Evolutionary conservation across 2,797 vertebrate species (phyloP).

Genomic region (Liparis tanakae): DNA sequence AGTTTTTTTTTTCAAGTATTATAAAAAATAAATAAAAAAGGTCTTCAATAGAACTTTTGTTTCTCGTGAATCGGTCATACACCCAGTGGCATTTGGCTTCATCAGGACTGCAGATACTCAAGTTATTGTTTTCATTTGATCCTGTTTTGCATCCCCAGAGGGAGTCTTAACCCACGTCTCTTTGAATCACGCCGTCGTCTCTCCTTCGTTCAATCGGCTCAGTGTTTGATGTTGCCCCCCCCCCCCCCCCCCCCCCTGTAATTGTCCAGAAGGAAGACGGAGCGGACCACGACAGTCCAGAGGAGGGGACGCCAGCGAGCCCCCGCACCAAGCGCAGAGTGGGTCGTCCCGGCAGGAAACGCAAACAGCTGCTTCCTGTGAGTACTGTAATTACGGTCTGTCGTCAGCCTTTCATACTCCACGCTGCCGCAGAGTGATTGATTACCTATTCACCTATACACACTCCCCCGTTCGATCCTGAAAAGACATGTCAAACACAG

Average conservation of each 20-base stretch:
- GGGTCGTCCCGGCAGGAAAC: slow-evolving; percentile 92
- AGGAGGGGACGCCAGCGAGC: slow-evolving; percentile 89
- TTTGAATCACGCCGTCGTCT: slow-evolving; percentile 4
- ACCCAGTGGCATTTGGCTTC: slow-evolving; percentile 15
- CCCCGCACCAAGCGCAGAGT: slow-evolving; percentile 88
- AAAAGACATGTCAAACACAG: slow-evolving; percentile 12
- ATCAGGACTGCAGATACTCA: neutral
- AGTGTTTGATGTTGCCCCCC: slow-evolving; percentile 51
- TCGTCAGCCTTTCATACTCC: slow-evolving; percentile 17
- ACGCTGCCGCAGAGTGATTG: slow-evolving; percentile 26
- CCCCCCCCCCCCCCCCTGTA: slow-evolving; percentile 43
- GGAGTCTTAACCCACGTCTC: slow-evolving; percentile 10
- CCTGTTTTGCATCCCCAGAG: neutral
- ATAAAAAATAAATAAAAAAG: neutral
- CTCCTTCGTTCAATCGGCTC: slow-evolving; percentile 13
- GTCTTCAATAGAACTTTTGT: neutral
- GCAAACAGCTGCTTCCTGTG: slow-evolving; percentile 92
- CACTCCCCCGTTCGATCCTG: neutral
- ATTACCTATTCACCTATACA: slow-evolving; percentile 36
- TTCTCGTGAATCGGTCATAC: neutral
- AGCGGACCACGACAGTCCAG: slow-evolving; percentile 86
- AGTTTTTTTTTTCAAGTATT: neutral
- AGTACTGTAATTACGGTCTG: slow-evolving; percentile 76
- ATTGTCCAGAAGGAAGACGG: slow-evolving; percentile 78
- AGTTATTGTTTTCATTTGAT: neutral